phyloP scores from a whole-genome alignment of 2,888 invertebrate species.

The Drosophila subsilvestris region DNA sequence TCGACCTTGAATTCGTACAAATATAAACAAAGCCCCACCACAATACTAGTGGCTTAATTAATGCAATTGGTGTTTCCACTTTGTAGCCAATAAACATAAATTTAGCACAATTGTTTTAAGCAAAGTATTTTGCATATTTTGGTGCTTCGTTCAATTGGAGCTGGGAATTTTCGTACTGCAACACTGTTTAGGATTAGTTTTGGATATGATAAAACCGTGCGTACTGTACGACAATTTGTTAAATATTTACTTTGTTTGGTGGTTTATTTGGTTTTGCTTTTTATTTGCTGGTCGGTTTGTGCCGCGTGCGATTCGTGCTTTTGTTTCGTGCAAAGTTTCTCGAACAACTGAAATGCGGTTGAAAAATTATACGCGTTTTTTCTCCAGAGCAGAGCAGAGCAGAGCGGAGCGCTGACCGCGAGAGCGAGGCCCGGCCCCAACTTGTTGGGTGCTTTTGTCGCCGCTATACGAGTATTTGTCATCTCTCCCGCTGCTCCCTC shows the following conservation, averaged over 20 bases:
- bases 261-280: slow-evolving; percentile 46
- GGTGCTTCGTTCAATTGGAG: neutral
- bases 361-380: slow-evolving; percentile 44
- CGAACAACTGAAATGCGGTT: slow-evolving; percentile 68
- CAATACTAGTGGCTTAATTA: slow-evolving; percentile 19
- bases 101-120: neutral
- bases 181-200: neutral
- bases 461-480: slow-evolving; percentile 30
- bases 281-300: slow-evolving; percentile 30
- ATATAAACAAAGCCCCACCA: slow-evolving; percentile 16
- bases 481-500: slow-evolving; percentile 27
- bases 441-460: slow-evolving; percentile 8
- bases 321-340: slow-evolving; percentile 69
- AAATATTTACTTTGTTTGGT: slow-evolving; percentile 41
- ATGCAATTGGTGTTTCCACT: slow-evolving; percentile 3
- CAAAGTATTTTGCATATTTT: neutral
- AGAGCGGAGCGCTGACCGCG: slow-evolving; percentile 25
- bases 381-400: slow-evolving; percentile 30
- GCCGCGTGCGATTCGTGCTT: slow-evolving; percentile 53
- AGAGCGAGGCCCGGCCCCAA: neutral
- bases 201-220: slow-evolving; percentile 1
- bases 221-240: slow-evolving; percentile 11
- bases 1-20: slow-evolving; percentile 36
- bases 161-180: neutral
- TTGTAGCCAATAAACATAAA: slow-evolving; percentile 5